Evolutionary conservation across 2,113 vertebrate species (phyloP).

Genomic region (Euleptes europaea): DNA sequence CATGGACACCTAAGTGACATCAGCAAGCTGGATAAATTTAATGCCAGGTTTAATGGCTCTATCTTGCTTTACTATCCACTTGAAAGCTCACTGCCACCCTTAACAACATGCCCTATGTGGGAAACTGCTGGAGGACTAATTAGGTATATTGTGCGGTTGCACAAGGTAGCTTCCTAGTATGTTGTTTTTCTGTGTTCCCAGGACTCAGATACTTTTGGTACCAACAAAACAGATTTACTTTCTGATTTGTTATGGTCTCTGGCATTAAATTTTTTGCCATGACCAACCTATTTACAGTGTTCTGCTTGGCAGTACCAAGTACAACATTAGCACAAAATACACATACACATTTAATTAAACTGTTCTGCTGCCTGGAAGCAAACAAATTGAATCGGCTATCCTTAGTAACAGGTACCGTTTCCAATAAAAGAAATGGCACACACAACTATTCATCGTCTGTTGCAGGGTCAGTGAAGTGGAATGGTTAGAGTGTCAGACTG

Average conservation of each 20-base stretch:
- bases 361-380: not conserved
- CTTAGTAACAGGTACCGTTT: not conserved
- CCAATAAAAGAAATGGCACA: not conserved
- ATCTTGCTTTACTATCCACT: not conserved
- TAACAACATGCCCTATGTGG: not conserved
- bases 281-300: constrained; percentile 9
- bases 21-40: not conserved
- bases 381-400: too few species aligned
- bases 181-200: not conserved
- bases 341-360: not conserved
- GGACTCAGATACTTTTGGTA: constrained; percentile 12
- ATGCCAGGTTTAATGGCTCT: not conserved
- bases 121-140: constrained; percentile 26
- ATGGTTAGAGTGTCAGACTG: too few species aligned
- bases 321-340: not conserved
- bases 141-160: not conserved
- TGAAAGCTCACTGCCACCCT: not conserved
- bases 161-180: not conserved
- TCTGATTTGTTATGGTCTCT: constrained; percentile 13
- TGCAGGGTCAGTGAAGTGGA: too few species aligned
- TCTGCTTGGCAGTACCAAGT: not conserved
- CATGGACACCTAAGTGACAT: not conserved
- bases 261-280: constrained; percentile 36
- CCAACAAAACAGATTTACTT: constrained; percentile 45
- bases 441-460: not conserved